Evolutionary conservation across 2,888 invertebrate genomes (phyloP).

Genomic region (Penaeus monodon): DNA sequence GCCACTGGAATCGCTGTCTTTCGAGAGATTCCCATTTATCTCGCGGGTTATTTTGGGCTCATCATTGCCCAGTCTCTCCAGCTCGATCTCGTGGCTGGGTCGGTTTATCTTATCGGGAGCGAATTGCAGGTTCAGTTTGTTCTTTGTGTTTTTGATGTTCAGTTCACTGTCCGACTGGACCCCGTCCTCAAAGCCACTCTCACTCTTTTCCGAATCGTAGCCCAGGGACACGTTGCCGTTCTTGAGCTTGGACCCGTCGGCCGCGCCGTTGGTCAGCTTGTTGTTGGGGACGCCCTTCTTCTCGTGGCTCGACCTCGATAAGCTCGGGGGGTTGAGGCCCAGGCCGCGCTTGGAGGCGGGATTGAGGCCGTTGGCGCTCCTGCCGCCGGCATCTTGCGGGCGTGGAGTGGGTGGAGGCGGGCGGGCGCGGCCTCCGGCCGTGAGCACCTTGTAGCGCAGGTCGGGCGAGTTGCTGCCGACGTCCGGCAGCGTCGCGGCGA

Average conservation of each 20-base stretch:
- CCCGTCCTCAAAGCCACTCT: conserved; percentile 61
- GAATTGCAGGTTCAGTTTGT: conserved; percentile 63
- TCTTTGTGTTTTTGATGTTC: conserved; percentile 63
- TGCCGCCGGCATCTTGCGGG: conserved; percentile 55
- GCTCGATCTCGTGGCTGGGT: conserved; percentile 44
- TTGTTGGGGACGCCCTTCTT: conserved; percentile 37
- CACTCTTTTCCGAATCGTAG: conserved; percentile 57
- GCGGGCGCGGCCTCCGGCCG: conserved; percentile 38
- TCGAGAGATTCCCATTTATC: conserved; percentile 61
- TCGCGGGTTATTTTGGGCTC: conserved; percentile 60
- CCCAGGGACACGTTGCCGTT: conserved; percentile 13
- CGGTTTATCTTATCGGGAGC: conserved; percentile 63
- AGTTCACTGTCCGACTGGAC: conserved; percentile 59
- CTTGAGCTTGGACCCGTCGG: conserved; percentile 16
- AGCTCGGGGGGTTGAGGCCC: conserved; percentile 26
- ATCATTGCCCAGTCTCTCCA: conserved; percentile 33
- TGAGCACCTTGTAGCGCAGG: conserved; percentile 57
- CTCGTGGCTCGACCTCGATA: conserved; percentile 27
- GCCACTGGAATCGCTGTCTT: conserved; percentile 29
- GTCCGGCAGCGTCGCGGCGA: conserved; percentile 63
- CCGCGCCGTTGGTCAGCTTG: conserved; percentile 29
- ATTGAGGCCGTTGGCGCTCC: conserved; percentile 36
- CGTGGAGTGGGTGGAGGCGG: conserved; percentile 50
- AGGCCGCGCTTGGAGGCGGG: conserved; percentile 26
- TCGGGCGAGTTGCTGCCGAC: conserved; percentile 64